These are phyloP conservation scores for Epizoanthus fatuus DNA, from an alignment of 92 coral and sea anemone genomes.

Conservation along the genomic window DNA sequence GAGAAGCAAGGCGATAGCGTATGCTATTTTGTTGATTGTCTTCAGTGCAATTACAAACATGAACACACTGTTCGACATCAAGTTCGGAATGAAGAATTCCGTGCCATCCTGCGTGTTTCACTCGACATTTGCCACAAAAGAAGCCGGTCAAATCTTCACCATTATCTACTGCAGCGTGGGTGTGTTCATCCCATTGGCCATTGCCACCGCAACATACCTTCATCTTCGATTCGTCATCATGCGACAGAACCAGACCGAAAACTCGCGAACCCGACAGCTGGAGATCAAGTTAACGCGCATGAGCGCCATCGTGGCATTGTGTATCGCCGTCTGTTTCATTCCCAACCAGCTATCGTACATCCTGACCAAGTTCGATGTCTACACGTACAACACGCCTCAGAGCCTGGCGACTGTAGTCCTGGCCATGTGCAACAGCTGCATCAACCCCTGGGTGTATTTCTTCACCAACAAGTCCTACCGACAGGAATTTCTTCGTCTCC, in stretches of 20 bases:
- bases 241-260: conserved; percentile 12
- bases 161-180: conserved; percentile 23
- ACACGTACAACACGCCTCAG: conserved; percentile 36
- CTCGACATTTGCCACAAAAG: conserved; percentile 28
- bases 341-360: conserved; percentile 41
- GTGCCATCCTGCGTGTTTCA: conserved; percentile 21
- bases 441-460: conserved; percentile 48
- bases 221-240: conserved; percentile 29
- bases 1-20: conserved; percentile 1
- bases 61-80: conserved; percentile 16
- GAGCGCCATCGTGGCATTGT: conserved; percentile 37
- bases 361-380: conserved; percentile 33
- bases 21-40: not conserved
- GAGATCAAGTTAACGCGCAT: conserved; percentile 38
- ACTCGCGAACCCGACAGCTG: conserved; percentile 11
- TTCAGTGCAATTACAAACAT: conserved; percentile 33
- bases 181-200: conserved; percentile 21
- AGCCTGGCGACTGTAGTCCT: conserved; percentile 24
- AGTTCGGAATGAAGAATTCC: not conserved
- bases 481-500: conserved; percentile 3
- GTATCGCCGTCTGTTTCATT: conserved; percentile 15
- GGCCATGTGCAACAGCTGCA: conserved; percentile 34
- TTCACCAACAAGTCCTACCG: conserved; percentile 24
- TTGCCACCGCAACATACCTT: conserved; percentile 28
- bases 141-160: conserved; percentile 20